Base-by-base conservation (phyloP, 1,140 invertebrate genomes). In the Chironomus striatipennis region DNA sequence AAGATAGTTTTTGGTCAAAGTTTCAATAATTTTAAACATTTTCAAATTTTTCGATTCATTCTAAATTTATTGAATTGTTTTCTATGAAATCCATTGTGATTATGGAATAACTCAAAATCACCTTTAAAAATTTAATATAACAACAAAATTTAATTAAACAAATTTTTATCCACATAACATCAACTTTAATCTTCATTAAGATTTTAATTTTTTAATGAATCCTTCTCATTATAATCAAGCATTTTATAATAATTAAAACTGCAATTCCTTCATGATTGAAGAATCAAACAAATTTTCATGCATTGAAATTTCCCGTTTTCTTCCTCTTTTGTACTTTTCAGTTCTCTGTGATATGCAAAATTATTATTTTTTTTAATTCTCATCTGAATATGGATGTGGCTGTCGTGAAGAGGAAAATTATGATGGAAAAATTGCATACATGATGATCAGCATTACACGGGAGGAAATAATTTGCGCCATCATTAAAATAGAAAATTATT, bases 211-310 rank as follows among this genome's bases (percentile, higher is more conserved):
- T 67, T 67, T 67, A 67, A 67, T 67, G n/a, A 18, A 17, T 67
- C 64, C 17, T 8, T n/a, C 9, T 8, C 64, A 67, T 67, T 6
- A 67, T 67, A 15, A 47, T 15, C 43, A 47, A 47, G 43, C 47
- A 5, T 57, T 57, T 57, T 15, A n/a, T 4, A 57, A 57, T 57
- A 57, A 57, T 57, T 57, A 57, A 57, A 57, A 57, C 47, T n/a
- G 47, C 47, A 57, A 57, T 10, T 47, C 7, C n/a, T 70, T 70
- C 18, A 70, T 21, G 65, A 70, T 70, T 70, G 20, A 70, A 18
- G 18, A 70, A 70, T 70, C 65, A 70, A 70, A 70, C 65, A 70
- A 70, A 18, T n/a, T 57, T 57, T 57, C 47, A 12, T 57, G 47
- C 47, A 57, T 57, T 57, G 47, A 57, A 57, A 57, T 57, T 57